Evolutionary conservation across 92 coral and sea anemone species (phyloP).

Genomic region (Chrysogorgia sp.): DNA sequence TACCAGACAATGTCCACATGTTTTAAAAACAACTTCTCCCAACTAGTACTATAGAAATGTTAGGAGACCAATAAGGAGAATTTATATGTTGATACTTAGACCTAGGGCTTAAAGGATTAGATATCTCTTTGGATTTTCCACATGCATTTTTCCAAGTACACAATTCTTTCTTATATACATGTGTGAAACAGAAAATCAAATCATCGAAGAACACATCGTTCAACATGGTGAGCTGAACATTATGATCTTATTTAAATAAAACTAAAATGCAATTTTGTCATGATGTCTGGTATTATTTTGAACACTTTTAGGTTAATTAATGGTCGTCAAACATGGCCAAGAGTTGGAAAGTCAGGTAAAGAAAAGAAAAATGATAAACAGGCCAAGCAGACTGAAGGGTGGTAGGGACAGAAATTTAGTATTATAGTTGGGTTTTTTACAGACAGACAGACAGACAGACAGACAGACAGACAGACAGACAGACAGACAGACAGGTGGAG

Average conservation of each 20-base stretch:
- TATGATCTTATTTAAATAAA: neutral
- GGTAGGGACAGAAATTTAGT: too few relatives aligned
- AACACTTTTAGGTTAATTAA: slow-evolving; percentile 67
- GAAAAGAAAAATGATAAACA: neutral
- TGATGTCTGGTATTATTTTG: neutral
- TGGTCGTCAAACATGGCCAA: slow-evolving; percentile 88
- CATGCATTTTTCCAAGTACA: too few relatives aligned
- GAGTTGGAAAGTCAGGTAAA: slow-evolving; percentile 85
- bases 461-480: slow-evolving; percentile 21
- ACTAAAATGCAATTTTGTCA: too few relatives aligned
- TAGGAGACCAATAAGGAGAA: too few relatives aligned
- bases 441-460: slow-evolving; percentile 19
- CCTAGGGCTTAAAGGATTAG: too few relatives aligned
- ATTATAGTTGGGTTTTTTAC: too few relatives aligned
- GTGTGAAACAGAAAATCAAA: slow-evolving; percentile 70
- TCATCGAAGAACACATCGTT: slow-evolving; percentile 83
- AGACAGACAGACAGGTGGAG: slow-evolving; percentile 9
- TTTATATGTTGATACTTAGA: too few relatives aligned
- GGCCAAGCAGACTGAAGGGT: neutral
- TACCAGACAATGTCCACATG: too few relatives aligned
- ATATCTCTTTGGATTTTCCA: neutral
- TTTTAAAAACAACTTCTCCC: too few relatives aligned
- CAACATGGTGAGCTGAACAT: slow-evolving; percentile 63
- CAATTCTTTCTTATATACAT: neutral
- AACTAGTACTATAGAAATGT: too few relatives aligned